Evolutionary conservation across 2,888 invertebrate genomes (phyloP).

Genomic region (Lepetodrilus schrolli): DNA sequence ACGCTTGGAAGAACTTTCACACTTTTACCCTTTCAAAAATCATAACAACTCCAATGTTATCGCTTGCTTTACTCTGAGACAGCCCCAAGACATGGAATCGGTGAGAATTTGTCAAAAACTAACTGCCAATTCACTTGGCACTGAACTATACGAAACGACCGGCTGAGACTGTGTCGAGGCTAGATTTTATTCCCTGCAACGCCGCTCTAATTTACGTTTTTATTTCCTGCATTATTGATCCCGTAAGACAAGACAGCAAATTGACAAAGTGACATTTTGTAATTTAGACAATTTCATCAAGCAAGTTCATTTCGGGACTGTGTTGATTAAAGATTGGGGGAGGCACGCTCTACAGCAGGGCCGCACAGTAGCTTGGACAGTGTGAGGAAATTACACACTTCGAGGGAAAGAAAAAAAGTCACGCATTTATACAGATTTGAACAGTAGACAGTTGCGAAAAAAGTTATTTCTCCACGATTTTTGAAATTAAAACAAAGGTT

Average conservation of each 20-base stretch:
- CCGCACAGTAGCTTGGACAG: not conserved
- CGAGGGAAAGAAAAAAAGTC: constrained; percentile 4
- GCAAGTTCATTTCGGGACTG: constrained; percentile 21
- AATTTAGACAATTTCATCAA: constrained; percentile 26
- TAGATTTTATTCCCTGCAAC: constrained; percentile 6
- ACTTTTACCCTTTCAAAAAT: constrained; percentile 21
- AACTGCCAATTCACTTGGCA: constrained; percentile 4
- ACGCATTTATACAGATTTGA: constrained; percentile 5
- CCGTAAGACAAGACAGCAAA: constrained; percentile 19
- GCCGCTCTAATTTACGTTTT: constrained; percentile 21
- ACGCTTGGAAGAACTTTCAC: not conserved
- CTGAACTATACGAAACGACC: not conserved
- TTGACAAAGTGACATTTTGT: constrained; percentile 27
- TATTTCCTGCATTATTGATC: constrained; percentile 22
- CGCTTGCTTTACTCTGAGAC: constrained; percentile 14
- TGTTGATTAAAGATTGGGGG: constrained; percentile 16
- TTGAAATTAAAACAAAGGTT: constrained; percentile 19
- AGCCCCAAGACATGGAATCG: constrained; percentile 4
- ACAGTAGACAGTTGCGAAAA: not conserved
- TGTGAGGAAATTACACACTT: constrained; percentile 25
- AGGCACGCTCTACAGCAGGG: constrained; percentile 1
- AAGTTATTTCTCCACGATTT: not conserved
- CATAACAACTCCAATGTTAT: constrained; percentile 22
- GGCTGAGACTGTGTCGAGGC: not conserved
- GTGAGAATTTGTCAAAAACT: constrained; percentile 25